Evolutionary conservation across 2,113 vertebrate genomes (phyloP).

Genomic region (Ctenodactylus gundi): DNA sequence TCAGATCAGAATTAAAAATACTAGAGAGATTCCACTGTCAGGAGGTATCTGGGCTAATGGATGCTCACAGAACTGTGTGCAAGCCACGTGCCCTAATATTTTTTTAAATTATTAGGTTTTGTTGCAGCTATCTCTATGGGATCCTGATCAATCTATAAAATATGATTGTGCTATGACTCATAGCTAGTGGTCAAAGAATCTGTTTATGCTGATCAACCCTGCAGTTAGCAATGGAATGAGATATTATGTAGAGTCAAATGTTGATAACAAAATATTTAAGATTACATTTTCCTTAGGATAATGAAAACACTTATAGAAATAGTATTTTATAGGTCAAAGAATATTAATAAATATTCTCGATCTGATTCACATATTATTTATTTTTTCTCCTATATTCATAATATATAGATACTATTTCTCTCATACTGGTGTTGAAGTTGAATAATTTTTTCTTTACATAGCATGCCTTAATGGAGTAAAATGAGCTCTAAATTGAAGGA

Average conservation of each 20-base stretch:
- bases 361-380: background rate
- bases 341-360: background rate
- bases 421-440: background rate
- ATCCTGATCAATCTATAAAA: background rate
- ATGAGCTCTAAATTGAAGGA: background rate
- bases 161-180: background rate
- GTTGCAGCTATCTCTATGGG: background rate
- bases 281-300: background rate
- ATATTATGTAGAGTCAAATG: background rate
- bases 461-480: background rate
- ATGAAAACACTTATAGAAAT: constrained; percentile 7
- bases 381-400: background rate
- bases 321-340: background rate
- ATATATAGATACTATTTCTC: no score
- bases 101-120: constrained; percentile 35
- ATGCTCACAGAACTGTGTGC: background rate
- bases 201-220: background rate
- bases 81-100: background rate
- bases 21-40: background rate
- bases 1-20: background rate
- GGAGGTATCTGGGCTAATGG: background rate
- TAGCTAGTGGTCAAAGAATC: background rate
- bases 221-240: background rate
- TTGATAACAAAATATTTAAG: constrained; percentile 30
- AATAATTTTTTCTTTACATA: background rate